These are phyloP conservation scores for Saccopteryx bilineata DNA, from an alignment of 2,113 vertebrate species.

Conservation along the genomic window DNA sequence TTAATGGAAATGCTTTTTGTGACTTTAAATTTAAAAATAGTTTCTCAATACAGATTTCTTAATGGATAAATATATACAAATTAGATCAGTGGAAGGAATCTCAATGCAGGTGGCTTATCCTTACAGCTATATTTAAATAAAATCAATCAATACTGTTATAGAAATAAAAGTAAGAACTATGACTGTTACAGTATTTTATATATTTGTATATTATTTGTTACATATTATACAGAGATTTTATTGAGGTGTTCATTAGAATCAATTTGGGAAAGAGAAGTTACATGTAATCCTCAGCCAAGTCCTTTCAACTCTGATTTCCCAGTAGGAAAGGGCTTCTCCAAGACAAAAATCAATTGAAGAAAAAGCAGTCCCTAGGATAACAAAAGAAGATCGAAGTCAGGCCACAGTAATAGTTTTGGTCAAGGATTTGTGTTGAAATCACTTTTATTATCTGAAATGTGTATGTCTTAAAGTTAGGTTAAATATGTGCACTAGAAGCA, in stretches of 20 bases:
- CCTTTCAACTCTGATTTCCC: neutral
- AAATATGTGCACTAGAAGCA: neutral
- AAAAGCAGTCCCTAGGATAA: neutral
- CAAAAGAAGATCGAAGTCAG: neutral
- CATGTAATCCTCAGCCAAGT: neutral
- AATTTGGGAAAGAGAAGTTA: neutral
- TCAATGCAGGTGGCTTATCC: neutral
- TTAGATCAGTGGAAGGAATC: neutral
- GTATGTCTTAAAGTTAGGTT: neutral
- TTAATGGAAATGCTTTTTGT: neutral
- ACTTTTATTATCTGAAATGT: neutral
- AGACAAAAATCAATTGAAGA: neutral
- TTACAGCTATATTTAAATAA: slow-evolving; percentile 15
- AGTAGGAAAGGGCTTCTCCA: neutral
- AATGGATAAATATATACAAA: neutral
- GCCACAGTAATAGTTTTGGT: neutral
- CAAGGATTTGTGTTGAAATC: neutral
- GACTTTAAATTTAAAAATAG: neutral
- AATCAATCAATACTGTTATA: neutral
- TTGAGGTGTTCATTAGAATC: neutral
- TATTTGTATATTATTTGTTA: neutral
- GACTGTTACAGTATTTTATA: neutral
- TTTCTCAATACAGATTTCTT: neutral
- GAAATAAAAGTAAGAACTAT: neutral
- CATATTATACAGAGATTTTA: neutral